These are phyloP conservation scores for Megaceryle torquata DNA, from an alignment of 2,113 vertebrate species.

Conservation along the genomic window DNA sequence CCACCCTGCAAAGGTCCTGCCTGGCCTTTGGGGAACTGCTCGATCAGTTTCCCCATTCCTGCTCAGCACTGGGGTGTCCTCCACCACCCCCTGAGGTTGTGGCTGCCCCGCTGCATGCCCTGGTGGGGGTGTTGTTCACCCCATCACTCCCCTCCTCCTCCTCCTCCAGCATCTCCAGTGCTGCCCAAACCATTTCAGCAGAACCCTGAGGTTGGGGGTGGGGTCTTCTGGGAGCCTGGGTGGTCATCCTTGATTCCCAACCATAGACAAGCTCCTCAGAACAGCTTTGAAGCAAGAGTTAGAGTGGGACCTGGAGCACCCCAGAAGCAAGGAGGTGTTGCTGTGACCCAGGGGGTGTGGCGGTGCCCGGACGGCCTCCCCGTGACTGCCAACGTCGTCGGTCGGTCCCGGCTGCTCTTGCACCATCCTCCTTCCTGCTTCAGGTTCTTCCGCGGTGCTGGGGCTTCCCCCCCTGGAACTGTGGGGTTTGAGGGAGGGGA, in stretches of 20 bases:
- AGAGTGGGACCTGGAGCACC: background rate
- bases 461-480: background rate
- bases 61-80: rapidly evolving
- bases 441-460: background rate
- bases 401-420: background rate
- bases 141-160: background rate
- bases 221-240: background rate
- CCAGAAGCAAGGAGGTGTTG: background rate
- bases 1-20: background rate
- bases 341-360: background rate
- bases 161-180: background rate
- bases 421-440: background rate
- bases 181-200: background rate
- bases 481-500: background rate
- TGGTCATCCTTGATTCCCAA: rapidly evolving
- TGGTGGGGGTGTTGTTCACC: background rate
- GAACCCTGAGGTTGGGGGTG: too few relatives aligned
- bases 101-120: background rate
- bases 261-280: background rate
- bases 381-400: background rate
- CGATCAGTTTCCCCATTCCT: background rate
- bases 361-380: background rate
- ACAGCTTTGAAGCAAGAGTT: rapidly evolving
- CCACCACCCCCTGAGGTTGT: rapidly evolving
- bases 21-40: background rate